Base-by-base conservation (phyloP, 2,888 invertebrate genomes). In the Acronicta psi region DNA sequence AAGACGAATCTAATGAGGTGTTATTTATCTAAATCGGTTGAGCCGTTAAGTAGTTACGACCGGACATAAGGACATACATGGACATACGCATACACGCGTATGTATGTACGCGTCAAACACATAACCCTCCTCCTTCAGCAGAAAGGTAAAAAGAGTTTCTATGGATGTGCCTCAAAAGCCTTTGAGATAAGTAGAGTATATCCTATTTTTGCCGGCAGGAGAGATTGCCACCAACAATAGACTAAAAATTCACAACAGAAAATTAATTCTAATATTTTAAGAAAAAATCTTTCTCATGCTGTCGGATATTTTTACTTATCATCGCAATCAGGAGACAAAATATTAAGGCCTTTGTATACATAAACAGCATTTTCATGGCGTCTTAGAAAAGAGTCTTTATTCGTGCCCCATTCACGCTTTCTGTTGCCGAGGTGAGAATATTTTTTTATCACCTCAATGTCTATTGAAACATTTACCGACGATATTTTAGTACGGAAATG, bases 251-350 rank as follows among this genome's bases (percentile, higher is more conserved):
- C n/a, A 23, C 9, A 17, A 8, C 11, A 9, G 1, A 46, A 42
- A 62, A 56, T 40, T 25, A 56, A 61, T 56, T 37, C 0, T 16
- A 38, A 55, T 20, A 40, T 38, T 36, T 43, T 13, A 18, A 23
- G 45, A 56, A 59, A 44, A 60, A 59, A 37, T 16, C 8, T 46
- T 31, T 60, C 18, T 49, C 37, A 54, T 62, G 31, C 25, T 20
- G 23, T 25, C 13, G 25, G 37, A 49, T 41, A 52, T 74, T 77
- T 71, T 77, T 51, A 62, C 77, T 73, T 77, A 63, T 74, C 74
- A 77, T 69, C 56, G 62, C 62, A 75, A 77, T 77, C 77, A 77
- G 31, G 13, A 52, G 13, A 51, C 59, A 60, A 74, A 77, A 71
- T 77, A 65, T 64, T 63, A 65, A 74, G 49, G 61, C 29, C 43